Conservation (phyloP, 2,113 vertebrate genomes). For the Erpornis zantholeuca region DNA sequence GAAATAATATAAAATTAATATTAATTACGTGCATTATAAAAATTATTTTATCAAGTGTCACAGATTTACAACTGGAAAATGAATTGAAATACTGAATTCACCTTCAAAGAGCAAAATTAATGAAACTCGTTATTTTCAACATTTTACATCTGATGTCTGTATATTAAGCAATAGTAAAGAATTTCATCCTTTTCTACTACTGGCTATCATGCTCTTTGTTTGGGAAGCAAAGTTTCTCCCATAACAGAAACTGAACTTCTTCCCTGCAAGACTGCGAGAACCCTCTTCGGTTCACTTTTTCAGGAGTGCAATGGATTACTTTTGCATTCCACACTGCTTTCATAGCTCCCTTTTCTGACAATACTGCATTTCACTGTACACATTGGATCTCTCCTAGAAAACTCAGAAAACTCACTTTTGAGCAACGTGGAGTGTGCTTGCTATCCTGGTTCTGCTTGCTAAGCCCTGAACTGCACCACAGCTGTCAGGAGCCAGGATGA, state of each 20-base stretch:
- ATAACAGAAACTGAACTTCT: not conserved
- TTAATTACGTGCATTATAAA: not conserved
- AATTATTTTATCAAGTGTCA: not conserved
- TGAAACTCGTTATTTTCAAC: not conserved
- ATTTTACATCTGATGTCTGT: not conserved
- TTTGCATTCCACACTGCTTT: not conserved
- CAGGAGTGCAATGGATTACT: not conserved
- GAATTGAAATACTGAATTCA: not conserved
- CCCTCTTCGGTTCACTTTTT: not conserved
- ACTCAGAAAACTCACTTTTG: not conserved
- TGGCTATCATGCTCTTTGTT: not conserved
- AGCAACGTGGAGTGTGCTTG: accelerated
- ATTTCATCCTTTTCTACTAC: not conserved
- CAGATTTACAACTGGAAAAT: not conserved
- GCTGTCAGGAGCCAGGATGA: not conserved
- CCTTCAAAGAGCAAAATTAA: not conserved
- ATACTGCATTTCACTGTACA: not conserved
- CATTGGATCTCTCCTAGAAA: not conserved
- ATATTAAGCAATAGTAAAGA: not conserved
- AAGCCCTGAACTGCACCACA: not conserved
- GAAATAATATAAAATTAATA: not conserved
- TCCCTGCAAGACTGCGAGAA: not conserved
- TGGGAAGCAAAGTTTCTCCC: not conserved
- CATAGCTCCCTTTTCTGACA: not conserved
- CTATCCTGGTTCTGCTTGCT: not conserved